Conservation (phyloP, 2,113 vertebrate species). For the Brachypteracias leptosomus region DNA sequence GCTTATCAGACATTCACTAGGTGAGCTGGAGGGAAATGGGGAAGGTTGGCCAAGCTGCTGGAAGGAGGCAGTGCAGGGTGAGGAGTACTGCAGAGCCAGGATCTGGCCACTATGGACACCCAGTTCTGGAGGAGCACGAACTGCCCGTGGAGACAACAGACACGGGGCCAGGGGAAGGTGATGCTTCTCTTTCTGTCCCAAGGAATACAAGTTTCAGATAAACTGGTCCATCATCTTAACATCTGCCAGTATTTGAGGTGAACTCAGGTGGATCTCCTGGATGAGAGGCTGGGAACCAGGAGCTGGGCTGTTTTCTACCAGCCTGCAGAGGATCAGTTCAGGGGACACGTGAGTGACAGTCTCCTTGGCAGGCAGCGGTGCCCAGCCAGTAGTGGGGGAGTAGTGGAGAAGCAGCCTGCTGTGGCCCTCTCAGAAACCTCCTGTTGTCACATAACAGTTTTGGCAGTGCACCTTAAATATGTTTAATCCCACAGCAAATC, state of each 20-base stretch:
- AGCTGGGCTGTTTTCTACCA: background rate
- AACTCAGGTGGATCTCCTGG: background rate
- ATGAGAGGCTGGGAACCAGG: background rate
- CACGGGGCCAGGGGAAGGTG: accelerated
- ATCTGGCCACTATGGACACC: background rate
- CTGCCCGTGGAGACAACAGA: accelerated
- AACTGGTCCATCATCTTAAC: background rate
- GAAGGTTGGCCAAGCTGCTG: background rate
- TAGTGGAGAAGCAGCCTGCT: background rate
- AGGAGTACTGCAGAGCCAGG: background rate
- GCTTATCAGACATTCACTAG: background rate
- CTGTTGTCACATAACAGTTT: background rate
- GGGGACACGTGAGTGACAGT: accelerated
- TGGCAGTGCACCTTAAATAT: background rate
- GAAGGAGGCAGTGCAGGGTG: background rate
- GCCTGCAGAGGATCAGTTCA: background rate
- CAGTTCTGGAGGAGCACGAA: background rate
- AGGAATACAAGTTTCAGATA: background rate
- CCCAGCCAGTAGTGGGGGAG: background rate
- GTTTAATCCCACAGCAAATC: background rate
- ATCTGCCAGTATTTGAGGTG: background rate
- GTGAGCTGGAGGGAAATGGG: background rate
- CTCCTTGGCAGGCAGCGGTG: background rate
- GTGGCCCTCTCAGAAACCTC: background rate
- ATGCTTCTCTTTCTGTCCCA: background rate